These are phyloP conservation scores for Gila orcuttii DNA, from an alignment of 2,113 vertebrate species.

Conservation along the genomic window DNA sequence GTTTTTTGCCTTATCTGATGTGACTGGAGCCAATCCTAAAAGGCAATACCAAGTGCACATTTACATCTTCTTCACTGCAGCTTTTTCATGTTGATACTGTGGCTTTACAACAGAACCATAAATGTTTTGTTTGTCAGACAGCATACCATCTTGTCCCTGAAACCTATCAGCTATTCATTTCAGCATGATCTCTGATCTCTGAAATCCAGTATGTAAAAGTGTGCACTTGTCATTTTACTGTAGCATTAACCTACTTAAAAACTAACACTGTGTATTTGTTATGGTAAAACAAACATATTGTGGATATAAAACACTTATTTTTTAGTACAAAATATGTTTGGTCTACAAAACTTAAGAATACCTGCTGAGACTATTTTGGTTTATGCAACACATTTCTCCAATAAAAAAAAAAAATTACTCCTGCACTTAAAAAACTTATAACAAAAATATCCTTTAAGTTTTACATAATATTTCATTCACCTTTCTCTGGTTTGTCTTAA, in stretches of 20 bases:
- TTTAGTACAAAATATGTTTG: not conserved
- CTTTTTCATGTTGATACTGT: conserved; percentile 28
- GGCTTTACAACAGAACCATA: conserved; percentile 61
- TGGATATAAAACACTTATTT: not conserved
- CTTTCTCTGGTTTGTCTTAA: too few relatives aligned
- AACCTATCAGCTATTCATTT: conserved; percentile 35
- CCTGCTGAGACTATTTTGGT: not conserved
- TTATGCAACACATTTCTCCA: too few relatives aligned
- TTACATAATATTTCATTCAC: too few relatives aligned
- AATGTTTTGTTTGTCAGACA: conserved; percentile 46
- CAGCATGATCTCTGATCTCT: conserved; percentile 16
- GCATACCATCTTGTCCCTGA: conserved; percentile 28
- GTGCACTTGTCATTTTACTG: not conserved
- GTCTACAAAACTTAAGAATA: not conserved
- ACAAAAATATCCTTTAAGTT: too few relatives aligned
- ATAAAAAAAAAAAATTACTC: too few relatives aligned
- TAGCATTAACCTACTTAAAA: not conserved
- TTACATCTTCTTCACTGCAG: conserved; percentile 17
- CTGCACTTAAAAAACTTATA: too few relatives aligned
- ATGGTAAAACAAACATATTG: too few relatives aligned
- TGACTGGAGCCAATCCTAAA: conserved; percentile 55
- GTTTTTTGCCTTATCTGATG: conserved; percentile 65
- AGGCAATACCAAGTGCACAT: conserved; percentile 38
- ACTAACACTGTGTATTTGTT: not conserved
- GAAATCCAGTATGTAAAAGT: not conserved